These are phyloP conservation scores for Holothuria glaberrima DNA, from an alignment of 35 echinoderm and acorn worm species.

Conservation along the genomic window DNA sequence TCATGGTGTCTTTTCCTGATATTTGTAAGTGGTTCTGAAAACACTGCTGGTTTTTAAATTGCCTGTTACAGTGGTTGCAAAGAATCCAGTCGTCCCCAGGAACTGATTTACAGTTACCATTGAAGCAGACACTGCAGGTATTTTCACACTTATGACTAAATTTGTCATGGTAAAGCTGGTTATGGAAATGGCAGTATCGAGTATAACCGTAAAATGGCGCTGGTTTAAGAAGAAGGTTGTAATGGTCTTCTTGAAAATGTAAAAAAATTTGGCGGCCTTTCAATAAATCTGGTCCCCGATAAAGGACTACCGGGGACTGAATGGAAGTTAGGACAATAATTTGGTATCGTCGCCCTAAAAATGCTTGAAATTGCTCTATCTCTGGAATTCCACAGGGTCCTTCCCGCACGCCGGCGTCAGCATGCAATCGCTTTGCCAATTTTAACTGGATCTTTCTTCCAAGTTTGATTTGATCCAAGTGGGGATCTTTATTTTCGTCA, in stretches of 20 bases:
- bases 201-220: background rate
- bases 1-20: background rate
- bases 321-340: slow-evolving; percentile 20
- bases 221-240: background rate
- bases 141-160: background rate
- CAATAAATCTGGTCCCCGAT: slow-evolving; percentile 6
- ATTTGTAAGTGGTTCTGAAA: background rate
- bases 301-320: background rate
- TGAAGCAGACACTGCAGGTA: background rate
- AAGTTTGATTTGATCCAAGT: slow-evolving; percentile 12
- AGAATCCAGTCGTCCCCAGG: background rate
- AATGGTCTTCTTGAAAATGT: background rate
- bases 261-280: slow-evolving; percentile 33
- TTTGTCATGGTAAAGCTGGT: too few relatives aligned
- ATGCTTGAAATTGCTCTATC: background rate
- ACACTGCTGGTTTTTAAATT: slow-evolving; percentile 12
- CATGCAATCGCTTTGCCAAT: slow-evolving; percentile 17
- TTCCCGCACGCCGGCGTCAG: background rate
- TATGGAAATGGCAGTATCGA: background rate
- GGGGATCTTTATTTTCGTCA: slow-evolving; percentile 18
- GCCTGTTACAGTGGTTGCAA: background rate
- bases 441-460: slow-evolving; percentile 20
- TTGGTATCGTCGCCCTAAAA: slow-evolving; percentile 15
- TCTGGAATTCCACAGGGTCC: slow-evolving; percentile 19
- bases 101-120: background rate